These are phyloP conservation scores for Gari tellinella DNA, from an alignment of 2,888 invertebrate species.

Conservation along the genomic window DNA sequence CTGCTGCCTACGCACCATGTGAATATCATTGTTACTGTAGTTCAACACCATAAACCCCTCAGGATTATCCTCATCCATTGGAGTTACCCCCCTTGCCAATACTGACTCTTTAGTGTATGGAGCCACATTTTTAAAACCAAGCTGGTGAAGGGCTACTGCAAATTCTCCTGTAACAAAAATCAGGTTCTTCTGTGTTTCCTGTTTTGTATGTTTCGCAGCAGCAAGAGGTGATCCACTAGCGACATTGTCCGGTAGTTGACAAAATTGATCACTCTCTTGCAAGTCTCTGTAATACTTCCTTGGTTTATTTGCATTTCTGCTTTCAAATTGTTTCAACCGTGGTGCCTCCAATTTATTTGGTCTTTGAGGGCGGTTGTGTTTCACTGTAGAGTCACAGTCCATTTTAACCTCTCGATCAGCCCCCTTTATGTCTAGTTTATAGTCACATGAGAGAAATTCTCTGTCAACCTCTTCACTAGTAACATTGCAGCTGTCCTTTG, in stretches of 20 bases:
- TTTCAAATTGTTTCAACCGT: too few species aligned
- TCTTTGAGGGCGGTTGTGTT: too few species aligned
- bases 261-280: too few species aligned
- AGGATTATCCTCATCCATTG: slow-evolving; percentile 48
- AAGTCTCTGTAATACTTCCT: neutral
- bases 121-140: slow-evolving; percentile 72
- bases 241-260: too few species aligned
- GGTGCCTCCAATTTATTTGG: too few species aligned
- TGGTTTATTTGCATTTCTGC: neutral
- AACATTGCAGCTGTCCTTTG: neutral
- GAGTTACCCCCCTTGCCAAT: slow-evolving; percentile 37
- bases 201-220: neutral
- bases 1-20: slow-evolving; percentile 56
- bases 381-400: too few species aligned
- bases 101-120: slow-evolving; percentile 38
- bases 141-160: slow-evolving; percentile 74
- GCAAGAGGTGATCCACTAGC: too few species aligned
- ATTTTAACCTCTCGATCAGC: too few species aligned
- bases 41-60: slow-evolving; percentile 72
- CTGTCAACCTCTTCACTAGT: neutral
- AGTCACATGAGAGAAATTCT: slow-evolving; percentile 1
- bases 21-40: slow-evolving; percentile 73
- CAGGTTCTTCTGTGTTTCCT: slow-evolving; percentile 47
- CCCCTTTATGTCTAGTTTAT: neutral
- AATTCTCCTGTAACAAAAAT: slow-evolving; percentile 76